Percentiles rank a stretch among this genome's conserved stretches.
These are phyloP conservation scores for Scaptomyza reducta DNA, from an alignment of 2,888 invertebrate species.

Conservation along the genomic window DNA sequence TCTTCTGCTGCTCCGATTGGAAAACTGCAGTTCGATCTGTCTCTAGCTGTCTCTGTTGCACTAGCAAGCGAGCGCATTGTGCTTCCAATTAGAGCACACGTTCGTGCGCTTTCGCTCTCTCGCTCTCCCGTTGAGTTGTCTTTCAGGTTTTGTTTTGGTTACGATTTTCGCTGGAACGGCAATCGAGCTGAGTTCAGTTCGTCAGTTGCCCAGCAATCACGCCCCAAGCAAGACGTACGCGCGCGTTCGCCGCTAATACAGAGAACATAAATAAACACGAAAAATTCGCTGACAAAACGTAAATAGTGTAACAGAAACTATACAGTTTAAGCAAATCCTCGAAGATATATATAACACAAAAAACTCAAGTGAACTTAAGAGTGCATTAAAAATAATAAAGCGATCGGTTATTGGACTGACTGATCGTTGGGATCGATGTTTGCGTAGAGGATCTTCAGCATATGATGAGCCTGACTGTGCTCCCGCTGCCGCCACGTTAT, in stretches of 20 bases:
- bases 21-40: conserved; percentile 72
- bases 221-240: conserved; percentile 70
- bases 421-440: conserved; percentile 54
- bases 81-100: conserved; percentile 77
- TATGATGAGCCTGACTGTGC: conserved; percentile 84
- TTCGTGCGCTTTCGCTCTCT: conserved; percentile 9
- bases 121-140: conserved; percentile 28
- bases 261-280: conserved; percentile 2
- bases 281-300: conserved; percentile 11
- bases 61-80: conserved; percentile 7
- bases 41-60: conserved; percentile 37
- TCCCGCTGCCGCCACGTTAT: conserved; percentile 84
- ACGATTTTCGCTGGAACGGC: conserved; percentile 67
- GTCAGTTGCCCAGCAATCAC: conserved; percentile 66
- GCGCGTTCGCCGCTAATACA: conserved; percentile 56
- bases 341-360: neutral
- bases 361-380: conserved; percentile 12
- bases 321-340: neutral
- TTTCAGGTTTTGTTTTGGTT: conserved; percentile 76
- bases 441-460: conserved; percentile 65
- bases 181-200: conserved; percentile 20
- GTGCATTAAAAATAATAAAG: neutral
- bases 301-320: conserved; percentile 5
- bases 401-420: conserved; percentile 26
- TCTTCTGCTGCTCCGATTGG: conserved; percentile 75